phyloP scores from a whole-genome alignment of 2,888 invertebrate genomes.

The Gymnocheta viridis region DNA sequence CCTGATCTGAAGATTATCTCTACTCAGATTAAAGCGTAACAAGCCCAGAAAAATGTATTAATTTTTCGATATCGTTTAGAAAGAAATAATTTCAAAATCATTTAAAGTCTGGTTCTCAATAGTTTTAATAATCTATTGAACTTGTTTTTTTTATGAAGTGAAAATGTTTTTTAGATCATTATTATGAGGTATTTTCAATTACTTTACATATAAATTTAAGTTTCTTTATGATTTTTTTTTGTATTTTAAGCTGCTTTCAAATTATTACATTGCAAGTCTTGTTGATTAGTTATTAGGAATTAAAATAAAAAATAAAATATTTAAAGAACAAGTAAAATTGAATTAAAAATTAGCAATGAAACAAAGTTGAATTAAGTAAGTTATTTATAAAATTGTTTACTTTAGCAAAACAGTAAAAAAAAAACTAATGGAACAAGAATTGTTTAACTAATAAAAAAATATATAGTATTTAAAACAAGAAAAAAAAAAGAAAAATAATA shows the following conservation, averaged over 20 bases:
- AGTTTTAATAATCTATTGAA: neutral
- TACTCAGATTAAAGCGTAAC: neutral
- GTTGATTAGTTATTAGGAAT: slow-evolving; percentile 78
- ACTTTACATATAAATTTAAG: neutral
- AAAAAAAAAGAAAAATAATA: slow-evolving; percentile 62
- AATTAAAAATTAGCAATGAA: slow-evolving; percentile 61
- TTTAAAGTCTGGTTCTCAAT: too few relatives aligned
- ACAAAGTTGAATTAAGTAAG: slow-evolving; percentile 64
- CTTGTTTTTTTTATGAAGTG: neutral
- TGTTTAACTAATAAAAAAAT: slow-evolving; percentile 65
- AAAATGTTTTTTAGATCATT: neutral
- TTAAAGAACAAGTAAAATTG: slow-evolving; percentile 8
- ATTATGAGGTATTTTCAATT: too few relatives aligned
- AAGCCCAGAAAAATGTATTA: neutral
- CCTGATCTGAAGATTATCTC: slow-evolving; percentile 19
- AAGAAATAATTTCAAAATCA: neutral
- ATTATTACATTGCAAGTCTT: slow-evolving; percentile 71
- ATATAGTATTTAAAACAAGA: slow-evolving; percentile 70
- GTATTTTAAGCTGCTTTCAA: slow-evolving; percentile 26
- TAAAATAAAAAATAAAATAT: slow-evolving; percentile 37
- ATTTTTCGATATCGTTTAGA: neutral
- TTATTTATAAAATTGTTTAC: slow-evolving; percentile 65
- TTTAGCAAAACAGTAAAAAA: slow-evolving; percentile 41
- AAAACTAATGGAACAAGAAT: slow-evolving; percentile 57
- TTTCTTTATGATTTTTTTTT: neutral